Base-by-base conservation (phyloP, 2,888 invertebrate genomes). In the Coenonympha arcania region DNA sequence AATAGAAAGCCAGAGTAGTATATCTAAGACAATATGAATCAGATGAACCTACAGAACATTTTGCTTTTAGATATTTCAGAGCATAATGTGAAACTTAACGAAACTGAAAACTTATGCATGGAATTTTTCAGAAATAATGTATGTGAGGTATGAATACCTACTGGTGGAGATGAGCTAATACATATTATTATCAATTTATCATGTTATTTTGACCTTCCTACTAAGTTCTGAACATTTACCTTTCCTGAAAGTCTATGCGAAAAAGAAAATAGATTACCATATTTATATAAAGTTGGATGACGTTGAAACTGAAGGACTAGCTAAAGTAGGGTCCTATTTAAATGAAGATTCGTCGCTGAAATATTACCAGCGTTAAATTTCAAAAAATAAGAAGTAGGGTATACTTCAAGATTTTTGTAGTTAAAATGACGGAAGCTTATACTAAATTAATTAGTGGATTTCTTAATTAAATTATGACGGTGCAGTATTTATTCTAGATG, bases 271-370 rank as follows among this genome's bases (percentile, higher is more conserved):
- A 33, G 28, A 45, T 56, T 50, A 49, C 39, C 47, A 45, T 54
- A 52, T 49, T 49, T 44, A 42, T 51, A 50, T n/a, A 45, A 45
- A 48, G 37, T 36, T 34, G 40, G 44, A 40, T 51, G 36, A 36
- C 50, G 36, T 48, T 48, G 41, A 45, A 47, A 50, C 37, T 41
- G 37, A 43, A 51, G 48, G 30, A 46, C 43, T 51, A 49, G 45
- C 51, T 49, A 26, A 43, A 47, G 43, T 49, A 43, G 43, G 34
- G 43, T 40, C 36, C 44, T 37, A 50, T 54, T 50, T 46, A 56
- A 54, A 50, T 50, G 50, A 47, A 54, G 43, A 28, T 50, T 34
- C 13, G 41, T 18, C 50, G 48, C 22, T 53, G 48, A 55, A 53
- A 50, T 50, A 54, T 54, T 40, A 40, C 41, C 19, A 44, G 40